Evolutionary conservation across 2,113 vertebrate species (phyloP).

Genomic region (Donacobius atricapilla): DNA sequence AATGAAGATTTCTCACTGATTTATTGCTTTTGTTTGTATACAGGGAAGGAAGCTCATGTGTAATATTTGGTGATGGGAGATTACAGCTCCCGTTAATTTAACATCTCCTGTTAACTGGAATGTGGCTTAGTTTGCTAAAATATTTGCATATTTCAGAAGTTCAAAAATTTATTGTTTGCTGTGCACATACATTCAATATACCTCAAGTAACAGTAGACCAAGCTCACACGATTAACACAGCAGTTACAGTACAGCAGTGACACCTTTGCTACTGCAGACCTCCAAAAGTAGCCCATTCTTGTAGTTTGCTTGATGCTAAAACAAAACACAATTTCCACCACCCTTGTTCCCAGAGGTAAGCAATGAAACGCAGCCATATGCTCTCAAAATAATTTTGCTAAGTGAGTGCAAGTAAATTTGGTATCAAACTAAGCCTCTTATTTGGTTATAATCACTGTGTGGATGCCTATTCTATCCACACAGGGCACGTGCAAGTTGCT

Average conservation of each 20-base stretch:
- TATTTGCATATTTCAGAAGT: neutral
- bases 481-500: neutral
- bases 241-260: neutral
- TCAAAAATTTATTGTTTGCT: neutral
- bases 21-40: neutral
- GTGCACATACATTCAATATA: rapidly evolving
- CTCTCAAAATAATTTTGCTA: neutral
- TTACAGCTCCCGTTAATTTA: neutral
- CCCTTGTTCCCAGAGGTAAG: neutral
- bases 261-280: neutral
- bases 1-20: neutral
- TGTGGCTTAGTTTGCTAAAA: neutral
- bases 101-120: neutral
- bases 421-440: neutral
- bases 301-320: neutral
- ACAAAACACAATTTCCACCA: neutral
- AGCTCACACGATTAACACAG: neutral
- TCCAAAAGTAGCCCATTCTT: neutral
- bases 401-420: neutral
- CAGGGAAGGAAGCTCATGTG: neutral
- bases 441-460: neutral
- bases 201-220: neutral
- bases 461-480: neutral
- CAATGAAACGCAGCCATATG: neutral
- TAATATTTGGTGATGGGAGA: neutral